These are phyloP conservation scores for Rallus limicola DNA, from an alignment of 2,113 vertebrate species.

Conservation along the genomic window DNA sequence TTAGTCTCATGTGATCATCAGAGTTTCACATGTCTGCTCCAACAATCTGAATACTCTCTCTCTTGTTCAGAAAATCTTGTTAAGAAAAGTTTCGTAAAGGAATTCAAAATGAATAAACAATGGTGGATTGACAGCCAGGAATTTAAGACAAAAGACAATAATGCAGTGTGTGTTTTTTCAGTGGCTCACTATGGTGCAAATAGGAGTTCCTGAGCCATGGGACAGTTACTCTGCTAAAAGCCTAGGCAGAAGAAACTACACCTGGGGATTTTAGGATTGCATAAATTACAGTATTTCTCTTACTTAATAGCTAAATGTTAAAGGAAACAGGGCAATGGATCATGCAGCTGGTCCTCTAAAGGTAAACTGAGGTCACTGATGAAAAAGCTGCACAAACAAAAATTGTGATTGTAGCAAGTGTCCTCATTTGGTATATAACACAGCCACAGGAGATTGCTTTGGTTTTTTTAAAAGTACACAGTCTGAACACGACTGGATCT, in stretches of 20 bases:
- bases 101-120: neutral
- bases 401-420: neutral
- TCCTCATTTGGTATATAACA: neutral
- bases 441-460: neutral
- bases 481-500: neutral
- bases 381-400: constrained; percentile 11
- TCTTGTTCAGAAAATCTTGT: neutral
- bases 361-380: neutral
- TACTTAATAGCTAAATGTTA: neutral
- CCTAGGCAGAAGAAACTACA: neutral
- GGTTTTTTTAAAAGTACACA: neutral
- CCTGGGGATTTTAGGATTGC: neutral
- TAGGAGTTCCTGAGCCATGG: neutral
- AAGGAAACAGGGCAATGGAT: neutral
- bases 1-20: neutral
- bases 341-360: neutral
- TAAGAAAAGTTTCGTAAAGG: neutral
- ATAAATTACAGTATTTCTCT: neutral
- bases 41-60: neutral
- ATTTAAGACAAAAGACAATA: constrained; percentile 6
- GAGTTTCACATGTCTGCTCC: neutral
- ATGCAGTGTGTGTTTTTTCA: neutral
- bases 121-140: neutral
- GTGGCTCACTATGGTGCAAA: neutral
- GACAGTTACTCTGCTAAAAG: neutral